Base-by-base conservation (phyloP, 1,140 invertebrate species). In the Ceratoteleas bidentatus region DNA sequence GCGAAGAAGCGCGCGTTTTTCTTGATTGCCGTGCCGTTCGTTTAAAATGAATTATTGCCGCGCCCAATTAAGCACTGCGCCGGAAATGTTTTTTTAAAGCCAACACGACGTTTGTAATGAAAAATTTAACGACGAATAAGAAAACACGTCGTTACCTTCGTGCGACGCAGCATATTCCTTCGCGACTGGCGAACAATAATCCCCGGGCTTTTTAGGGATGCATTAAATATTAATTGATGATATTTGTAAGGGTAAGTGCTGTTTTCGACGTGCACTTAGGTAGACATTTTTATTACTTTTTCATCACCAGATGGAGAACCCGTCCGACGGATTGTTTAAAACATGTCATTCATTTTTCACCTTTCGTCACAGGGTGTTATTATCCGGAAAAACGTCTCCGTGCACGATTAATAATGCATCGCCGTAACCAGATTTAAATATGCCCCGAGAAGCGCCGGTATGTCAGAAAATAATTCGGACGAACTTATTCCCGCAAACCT, bases 121-220 rank as follows among this genome's bases (percentile, higher is more conserved):
- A 77, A 77, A 70, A 64, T 76, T 60, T 62, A 62, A 64, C 47
- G 45, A 61, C 16, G 13, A 56, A 62, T 38, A 36, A 54, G n/a
- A 62, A 77, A 69, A 61, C 52, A 62, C 43, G 65, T 68, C 43
- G 57, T 69, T 69, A 40, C 43, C 61, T 61, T 61, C 54, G 57
- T 65, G n/a, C 33, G n/a, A 5, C 60, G 24, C 24, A 24, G 24
- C 56, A 50, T 16, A 62, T 38, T 66, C 64, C 53, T 76, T 57
- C 60, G 38, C 11, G 68, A 76, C 54, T 50, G 61, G 36, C 34
- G 65, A 36, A 38, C n/a, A 66, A 49, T 7, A 36, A 13, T 34
- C 7, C 61, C 0, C 15, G 1, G 1, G 7, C 69, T 47, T 54
- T 62, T 45, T 62, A 32, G 1, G 10, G 13, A 13, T 4, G 6